Evolutionary conservation across 2,888 invertebrate genomes (phyloP), one percentile per base, ranked within the genome.

Genomic region (Coenonympha arcania): DNA sequence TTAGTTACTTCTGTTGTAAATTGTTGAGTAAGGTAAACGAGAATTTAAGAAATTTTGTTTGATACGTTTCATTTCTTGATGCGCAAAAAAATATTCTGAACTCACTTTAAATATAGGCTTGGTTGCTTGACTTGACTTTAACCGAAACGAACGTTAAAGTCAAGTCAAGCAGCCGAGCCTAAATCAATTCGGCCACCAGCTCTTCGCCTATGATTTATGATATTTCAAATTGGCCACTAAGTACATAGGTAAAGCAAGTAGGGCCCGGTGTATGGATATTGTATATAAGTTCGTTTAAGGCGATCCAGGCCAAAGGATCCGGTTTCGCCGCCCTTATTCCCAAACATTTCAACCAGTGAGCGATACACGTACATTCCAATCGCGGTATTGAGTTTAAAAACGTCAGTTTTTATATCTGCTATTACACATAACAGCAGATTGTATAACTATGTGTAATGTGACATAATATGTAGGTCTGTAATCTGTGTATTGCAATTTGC

Each of bases 281-380:
- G 69, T 67, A n/a, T n/a, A n/a, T n/a, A 53, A 70, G 69, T 70
- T 73, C 76, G 71, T 76, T 65, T 69, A 73, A 68, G 70, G 73
- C 70, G 69, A 79, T 78, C 77, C 71, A 75, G 79, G 75, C 65
- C 79, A 68, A 61, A 58, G 69, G 70, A 80, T 81, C 84, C 82
- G 80, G 83, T 81, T 76, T 64, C 67, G 66, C 60, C 62, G 66
- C 68, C 72, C n/a, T n/a, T n/a, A n/a, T n/a, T n/a, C n/a, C 76
- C 72, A 74, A 79, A 76, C 74, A 68, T 58, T 36, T 11, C 48
- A 45, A 53, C 52, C 48, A 50, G 48, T 45, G 33, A 15, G 52
- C 51, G 50, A 51, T 37, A 48, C 47, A 41, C 52, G 42, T 43
- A 48, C 55, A 54, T 56, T 57, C 55, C 54, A 39, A 34, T 50